These are phyloP conservation scores for Hoplostethus mediterraneus DNA, from an alignment of 2,797 vertebrate genomes.

Conservation along the genomic window DNA sequence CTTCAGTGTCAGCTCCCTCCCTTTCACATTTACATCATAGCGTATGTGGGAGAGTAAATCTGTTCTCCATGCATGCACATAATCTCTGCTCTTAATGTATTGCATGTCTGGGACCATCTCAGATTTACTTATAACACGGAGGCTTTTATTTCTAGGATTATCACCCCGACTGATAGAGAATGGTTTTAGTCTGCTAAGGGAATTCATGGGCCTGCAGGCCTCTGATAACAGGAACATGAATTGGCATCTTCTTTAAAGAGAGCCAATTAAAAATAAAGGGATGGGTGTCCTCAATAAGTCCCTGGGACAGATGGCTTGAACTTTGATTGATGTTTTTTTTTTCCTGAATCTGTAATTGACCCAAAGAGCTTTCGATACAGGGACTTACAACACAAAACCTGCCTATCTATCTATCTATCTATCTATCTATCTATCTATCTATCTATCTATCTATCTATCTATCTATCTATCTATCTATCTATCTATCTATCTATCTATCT, in stretches of 20 bases:
- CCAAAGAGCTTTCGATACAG: neutral
- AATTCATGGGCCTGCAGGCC: conserved; percentile 39
- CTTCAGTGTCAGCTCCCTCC: neutral
- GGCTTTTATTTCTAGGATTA: conserved; percentile 48
- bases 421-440: too few relatives aligned
- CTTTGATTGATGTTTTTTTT: conserved; percentile 58
- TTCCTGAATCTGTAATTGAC: conserved; percentile 29
- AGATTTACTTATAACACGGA: conserved; percentile 30
- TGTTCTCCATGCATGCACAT: conserved; percentile 31
- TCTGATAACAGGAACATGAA: conserved; percentile 59
- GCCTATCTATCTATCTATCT: neutral
- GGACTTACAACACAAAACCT: neutral
- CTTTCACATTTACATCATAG: conserved; percentile 1
- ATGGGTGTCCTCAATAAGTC: conserved; percentile 46
- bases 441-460: too few relatives aligned
- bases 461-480: too few relatives aligned
- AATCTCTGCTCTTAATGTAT: conserved; percentile 37
- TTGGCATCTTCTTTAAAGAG: conserved; percentile 60
- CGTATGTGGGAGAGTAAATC: conserved; percentile 7
- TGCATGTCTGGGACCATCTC: conserved; percentile 27
- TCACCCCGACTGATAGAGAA: conserved; percentile 22
- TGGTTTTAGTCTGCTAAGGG: conserved; percentile 6
- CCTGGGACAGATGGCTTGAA: conserved; percentile 37
- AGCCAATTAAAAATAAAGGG: conserved; percentile 66
- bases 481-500: too few relatives aligned